These are phyloP conservation scores for Acanthacorydalis orientalis DNA, from an alignment of 2,888 invertebrate species.

Conservation along the genomic window DNA sequence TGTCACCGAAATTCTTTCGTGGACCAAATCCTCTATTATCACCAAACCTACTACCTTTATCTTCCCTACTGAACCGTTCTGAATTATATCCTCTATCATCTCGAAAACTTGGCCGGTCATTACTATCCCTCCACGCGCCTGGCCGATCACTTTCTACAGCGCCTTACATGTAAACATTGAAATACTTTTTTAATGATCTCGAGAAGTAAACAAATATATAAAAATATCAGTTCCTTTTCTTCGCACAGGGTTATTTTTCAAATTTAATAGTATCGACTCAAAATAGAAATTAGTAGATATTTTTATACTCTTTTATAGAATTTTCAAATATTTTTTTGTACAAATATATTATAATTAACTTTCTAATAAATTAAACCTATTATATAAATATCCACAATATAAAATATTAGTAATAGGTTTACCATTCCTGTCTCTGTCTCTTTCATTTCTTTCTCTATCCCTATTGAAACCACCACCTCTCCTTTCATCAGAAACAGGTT, in stretches of 20 bases:
- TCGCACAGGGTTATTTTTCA: no score
- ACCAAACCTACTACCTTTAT: slow-evolving; percentile 29
- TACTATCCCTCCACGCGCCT: slow-evolving; percentile 33
- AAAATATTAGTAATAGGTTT: not conserved
- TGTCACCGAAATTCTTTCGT: slow-evolving; percentile 12
- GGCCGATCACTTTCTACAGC: slow-evolving; percentile 18
- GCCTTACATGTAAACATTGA: not conserved
- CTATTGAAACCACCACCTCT: slow-evolving; percentile 21
- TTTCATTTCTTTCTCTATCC: slow-evolving; percentile 21
- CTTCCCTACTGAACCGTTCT: slow-evolving; percentile 13
- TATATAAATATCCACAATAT: slow-evolving; percentile 12
- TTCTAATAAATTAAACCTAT: no score
- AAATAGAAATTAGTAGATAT: no score
- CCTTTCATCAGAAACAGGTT: slow-evolving; percentile 23
- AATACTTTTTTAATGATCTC: no score
- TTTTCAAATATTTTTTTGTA: no score
- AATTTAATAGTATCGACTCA: no score
- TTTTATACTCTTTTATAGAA: no score
- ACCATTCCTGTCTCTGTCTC: slow-evolving; percentile 12
- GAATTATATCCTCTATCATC: slow-evolving; percentile 8
- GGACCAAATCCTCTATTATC: slow-evolving; percentile 17
- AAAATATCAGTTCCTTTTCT: no score
- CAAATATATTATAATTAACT: no score
- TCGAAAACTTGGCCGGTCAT: slow-evolving; percentile 16
- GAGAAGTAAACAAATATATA: no score